phyloP scores from a whole-genome alignment of 2,888 invertebrate genomes.

The Netelia fuscicornis region DNA sequence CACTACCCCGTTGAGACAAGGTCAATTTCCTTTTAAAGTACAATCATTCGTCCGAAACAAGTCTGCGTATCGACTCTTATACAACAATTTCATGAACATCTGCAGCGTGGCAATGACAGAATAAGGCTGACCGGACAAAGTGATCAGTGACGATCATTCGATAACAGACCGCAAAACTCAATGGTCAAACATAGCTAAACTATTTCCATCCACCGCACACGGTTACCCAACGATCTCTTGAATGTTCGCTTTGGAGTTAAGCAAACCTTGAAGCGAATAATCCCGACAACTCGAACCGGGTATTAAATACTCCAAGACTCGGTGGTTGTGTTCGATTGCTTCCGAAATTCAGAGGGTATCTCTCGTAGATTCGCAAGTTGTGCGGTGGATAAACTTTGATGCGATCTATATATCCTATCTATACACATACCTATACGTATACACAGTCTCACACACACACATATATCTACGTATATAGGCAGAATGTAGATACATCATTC shows the following conservation, averaged over 20 bases:
- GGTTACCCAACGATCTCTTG: conserved; percentile 18
- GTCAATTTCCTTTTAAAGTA: no score
- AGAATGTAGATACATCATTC: no score
- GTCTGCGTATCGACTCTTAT: not conserved
- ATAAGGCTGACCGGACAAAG: not conserved
- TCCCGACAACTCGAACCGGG: conserved; percentile 30
- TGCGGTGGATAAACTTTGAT: conserved; percentile 7
- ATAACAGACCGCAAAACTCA: conserved; percentile 15
- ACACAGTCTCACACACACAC: no score
- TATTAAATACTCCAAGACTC: conserved; percentile 28
- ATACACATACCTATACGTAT: not conserved
- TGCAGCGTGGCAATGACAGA: not conserved
- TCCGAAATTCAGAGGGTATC: conserved; percentile 26
- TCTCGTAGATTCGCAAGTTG: not conserved
- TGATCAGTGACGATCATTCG: conserved; percentile 13
- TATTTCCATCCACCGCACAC: conserved; percentile 20
- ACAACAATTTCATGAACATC: not conserved
- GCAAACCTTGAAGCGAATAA: conserved; percentile 36
- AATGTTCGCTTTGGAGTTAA: conserved; percentile 33
- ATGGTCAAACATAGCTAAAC: conserved; percentile 18
- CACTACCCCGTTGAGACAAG: not conserved
- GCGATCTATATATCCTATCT: not conserved
- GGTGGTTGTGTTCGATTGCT: conserved; percentile 28
- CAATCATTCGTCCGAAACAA: no score
- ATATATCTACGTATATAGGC: no score